Conservation (phyloP, 2,797 vertebrate species). For the Oryzias sinensis region DNA sequence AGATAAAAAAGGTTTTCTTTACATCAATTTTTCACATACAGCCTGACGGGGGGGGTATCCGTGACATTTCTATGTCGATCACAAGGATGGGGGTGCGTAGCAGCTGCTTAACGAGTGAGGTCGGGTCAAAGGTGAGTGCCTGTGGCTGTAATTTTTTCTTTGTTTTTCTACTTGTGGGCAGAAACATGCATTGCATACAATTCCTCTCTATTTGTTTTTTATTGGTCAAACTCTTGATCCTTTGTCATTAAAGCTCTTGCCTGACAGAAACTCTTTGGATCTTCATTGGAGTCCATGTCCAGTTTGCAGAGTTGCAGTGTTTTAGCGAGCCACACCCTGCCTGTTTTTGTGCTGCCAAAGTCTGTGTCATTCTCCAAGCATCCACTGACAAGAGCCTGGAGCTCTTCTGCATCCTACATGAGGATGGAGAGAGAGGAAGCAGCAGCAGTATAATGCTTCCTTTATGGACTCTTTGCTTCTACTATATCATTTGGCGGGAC, state of each 20-base stretch:
- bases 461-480: constrained; percentile 31
- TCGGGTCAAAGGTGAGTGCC: too few relatives aligned
- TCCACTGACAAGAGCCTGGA: constrained; percentile 48
- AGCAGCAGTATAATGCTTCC: constrained; percentile 40
- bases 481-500: neutral
- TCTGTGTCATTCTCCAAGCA: constrained; percentile 67
- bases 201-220: too few relatives aligned
- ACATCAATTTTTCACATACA: too few relatives aligned
- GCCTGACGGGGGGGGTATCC: too few relatives aligned
- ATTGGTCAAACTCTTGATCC: constrained; percentile 2
- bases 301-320: constrained; percentile 42
- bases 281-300: constrained; percentile 4
- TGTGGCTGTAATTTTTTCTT: too few relatives aligned
- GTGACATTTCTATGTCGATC: too few relatives aligned
- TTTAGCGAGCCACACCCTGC: constrained; percentile 55
- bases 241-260: too few relatives aligned
- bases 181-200: too few relatives aligned
- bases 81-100: too few relatives aligned
- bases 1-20: too few relatives aligned
- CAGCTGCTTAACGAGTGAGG: too few relatives aligned
- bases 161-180: too few relatives aligned
- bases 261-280: constrained; percentile 1
- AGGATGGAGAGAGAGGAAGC: constrained; percentile 27
- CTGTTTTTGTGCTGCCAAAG: constrained; percentile 50
- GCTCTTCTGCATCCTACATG: constrained; percentile 38